Evolutionary conservation across 2,888 invertebrate genomes (phyloP).

Genomic region (Eupeodes luniger): DNA sequence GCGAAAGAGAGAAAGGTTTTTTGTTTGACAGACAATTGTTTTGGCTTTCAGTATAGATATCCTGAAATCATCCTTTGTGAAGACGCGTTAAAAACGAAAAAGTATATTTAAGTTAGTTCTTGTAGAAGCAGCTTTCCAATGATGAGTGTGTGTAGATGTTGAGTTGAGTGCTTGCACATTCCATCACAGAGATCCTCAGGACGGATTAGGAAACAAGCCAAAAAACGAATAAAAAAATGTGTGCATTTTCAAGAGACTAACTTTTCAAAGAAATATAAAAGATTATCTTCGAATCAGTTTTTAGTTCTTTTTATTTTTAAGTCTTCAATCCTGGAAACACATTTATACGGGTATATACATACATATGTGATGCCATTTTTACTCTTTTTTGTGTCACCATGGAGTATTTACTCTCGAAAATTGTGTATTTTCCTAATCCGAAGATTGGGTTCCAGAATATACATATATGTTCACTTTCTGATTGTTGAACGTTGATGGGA

Average conservation of each 20-base stretch:
- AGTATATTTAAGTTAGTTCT: slow-evolving; percentile 8
- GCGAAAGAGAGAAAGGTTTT: background rate
- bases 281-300: slow-evolving; percentile 63
- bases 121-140: background rate
- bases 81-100: background rate
- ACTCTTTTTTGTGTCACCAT: background rate
- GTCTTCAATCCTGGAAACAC: slow-evolving; percentile 29
- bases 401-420: background rate
- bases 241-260: background rate
- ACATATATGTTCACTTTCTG: background rate
- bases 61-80: slow-evolving; percentile 7
- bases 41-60: slow-evolving; percentile 49
- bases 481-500: background rate
- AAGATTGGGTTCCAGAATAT: background rate
- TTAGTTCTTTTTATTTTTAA: slow-evolving; percentile 37
- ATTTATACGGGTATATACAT: background rate
- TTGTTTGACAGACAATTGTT: slow-evolving; percentile 58
- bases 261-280: background rate
- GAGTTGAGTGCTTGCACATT: slow-evolving; percentile 35
- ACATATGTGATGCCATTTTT: background rate
- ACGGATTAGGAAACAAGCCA: slow-evolving; percentile 23
- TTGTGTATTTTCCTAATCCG: background rate
- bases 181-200: background rate
- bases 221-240: background rate
- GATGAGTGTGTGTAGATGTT: slow-evolving; percentile 3